phyloP scores from a whole-genome alignment of 2,113 vertebrate genomes.

The Herpetotheres cachinnans region DNA sequence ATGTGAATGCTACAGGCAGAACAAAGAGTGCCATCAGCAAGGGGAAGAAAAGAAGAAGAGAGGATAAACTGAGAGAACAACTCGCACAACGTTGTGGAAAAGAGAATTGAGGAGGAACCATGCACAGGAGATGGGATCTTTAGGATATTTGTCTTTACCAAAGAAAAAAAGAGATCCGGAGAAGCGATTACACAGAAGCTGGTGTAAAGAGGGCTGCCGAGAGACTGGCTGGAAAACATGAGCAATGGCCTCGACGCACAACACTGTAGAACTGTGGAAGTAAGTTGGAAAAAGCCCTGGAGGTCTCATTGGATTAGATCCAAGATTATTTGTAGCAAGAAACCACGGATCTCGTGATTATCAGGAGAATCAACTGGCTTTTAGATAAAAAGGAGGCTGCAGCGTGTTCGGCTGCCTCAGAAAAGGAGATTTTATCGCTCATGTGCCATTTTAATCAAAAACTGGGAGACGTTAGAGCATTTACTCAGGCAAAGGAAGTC shows the following conservation, averaged over 20 bases:
- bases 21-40: neutral
- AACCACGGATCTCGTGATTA: fast-evolving
- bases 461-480: fast-evolving
- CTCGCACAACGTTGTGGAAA: fast-evolving
- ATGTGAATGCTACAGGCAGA: neutral
- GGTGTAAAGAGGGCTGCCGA: no score
- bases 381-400: neutral
- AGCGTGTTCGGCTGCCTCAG: neutral
- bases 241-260: neutral
- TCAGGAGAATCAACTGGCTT: no score
- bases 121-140: fast-evolving
- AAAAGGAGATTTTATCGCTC: neutral
- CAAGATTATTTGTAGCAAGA: neutral
- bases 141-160: no score
- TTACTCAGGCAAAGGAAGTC: neutral
- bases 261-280: neutral
- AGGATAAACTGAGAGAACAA: neutral
- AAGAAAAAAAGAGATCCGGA: neutral
- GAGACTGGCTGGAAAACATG: neutral
- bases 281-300: neutral
- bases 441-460: neutral
- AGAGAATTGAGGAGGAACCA: neutral
- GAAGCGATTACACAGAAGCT: no score
- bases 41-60: no score
- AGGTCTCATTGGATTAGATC: neutral